These are phyloP conservation scores for Dendrolimus houi DNA, from an alignment of 2,888 invertebrate species.

Conservation along the genomic window DNA sequence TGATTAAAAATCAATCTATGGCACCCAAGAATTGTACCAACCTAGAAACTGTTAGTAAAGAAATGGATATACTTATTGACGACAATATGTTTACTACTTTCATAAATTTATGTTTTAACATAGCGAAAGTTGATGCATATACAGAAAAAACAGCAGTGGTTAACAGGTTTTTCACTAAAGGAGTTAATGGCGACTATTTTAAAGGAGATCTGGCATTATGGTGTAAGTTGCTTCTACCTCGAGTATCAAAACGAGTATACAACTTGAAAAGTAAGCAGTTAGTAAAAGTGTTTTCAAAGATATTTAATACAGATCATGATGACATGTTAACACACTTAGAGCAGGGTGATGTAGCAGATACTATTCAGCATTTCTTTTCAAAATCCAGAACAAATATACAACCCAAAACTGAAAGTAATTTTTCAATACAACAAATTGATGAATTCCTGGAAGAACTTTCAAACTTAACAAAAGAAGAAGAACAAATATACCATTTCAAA, in stretches of 20 bases:
- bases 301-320: slow-evolving; percentile 83
- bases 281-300: slow-evolving; percentile 89
- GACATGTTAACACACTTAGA: slow-evolving; percentile 92
- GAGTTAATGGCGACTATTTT: slow-evolving; percentile 78
- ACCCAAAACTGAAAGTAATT: slow-evolving; percentile 80
- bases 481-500: slow-evolving; percentile 86
- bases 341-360: slow-evolving; percentile 93
- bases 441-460: slow-evolving; percentile 84
- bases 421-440: slow-evolving; percentile 87
- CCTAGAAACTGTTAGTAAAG: slow-evolving; percentile 13
- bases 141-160: slow-evolving; percentile 87
- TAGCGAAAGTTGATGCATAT: slow-evolving; percentile 87
- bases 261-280: slow-evolving; percentile 95
- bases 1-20: slow-evolving; percentile 45
- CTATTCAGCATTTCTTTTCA: slow-evolving; percentile 86
- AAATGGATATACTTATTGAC: slow-evolving; percentile 35
- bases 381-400: slow-evolving; percentile 69
- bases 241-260: slow-evolving; percentile 88
- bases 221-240: slow-evolving; percentile 90
- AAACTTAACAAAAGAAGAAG: slow-evolving; percentile 89
- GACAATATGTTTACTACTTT: slow-evolving; percentile 88
- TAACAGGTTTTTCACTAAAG: slow-evolving; percentile 79
- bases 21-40: neutral
- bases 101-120: slow-evolving; percentile 83
- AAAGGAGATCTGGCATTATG: slow-evolving; percentile 87